These are phyloP conservation scores for Lysandra coridon DNA, from an alignment of 2,888 invertebrate species.

Conservation along the genomic window DNA sequence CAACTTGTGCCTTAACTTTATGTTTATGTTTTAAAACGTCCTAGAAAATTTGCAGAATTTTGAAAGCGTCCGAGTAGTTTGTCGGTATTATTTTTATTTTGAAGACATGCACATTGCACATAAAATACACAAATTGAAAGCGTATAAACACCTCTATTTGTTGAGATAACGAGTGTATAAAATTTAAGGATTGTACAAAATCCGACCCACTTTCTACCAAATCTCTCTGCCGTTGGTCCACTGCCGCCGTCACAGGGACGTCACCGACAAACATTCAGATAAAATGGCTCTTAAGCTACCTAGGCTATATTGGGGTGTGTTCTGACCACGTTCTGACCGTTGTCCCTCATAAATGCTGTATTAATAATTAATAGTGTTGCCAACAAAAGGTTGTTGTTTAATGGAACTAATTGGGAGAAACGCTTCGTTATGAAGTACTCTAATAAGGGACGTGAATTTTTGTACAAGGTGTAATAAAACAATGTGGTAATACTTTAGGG, in stretches of 20 bases:
- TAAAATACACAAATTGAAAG: neutral
- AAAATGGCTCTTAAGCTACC: no score
- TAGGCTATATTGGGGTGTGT: no score
- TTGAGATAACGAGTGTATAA: constrained; percentile 9
- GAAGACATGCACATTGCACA: neutral
- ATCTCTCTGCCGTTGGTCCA: neutral
- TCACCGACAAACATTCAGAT: no score
- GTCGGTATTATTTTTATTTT: neutral
- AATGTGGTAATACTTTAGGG: no score
- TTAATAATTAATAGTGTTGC: neutral
- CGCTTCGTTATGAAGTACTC: neutral
- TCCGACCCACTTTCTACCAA: neutral
- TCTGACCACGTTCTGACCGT: no score
- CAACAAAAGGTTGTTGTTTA: neutral
- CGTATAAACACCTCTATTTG: neutral
- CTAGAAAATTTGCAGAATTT: no score
- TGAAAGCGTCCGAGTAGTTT: no score
- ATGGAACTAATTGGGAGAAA: neutral
- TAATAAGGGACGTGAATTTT: no score
- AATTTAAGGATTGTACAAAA: neutral
- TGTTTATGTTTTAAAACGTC: no score
- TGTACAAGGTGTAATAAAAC: no score
- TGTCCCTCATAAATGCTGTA: neutral
- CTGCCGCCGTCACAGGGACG: no score
- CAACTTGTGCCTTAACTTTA: no score